These are phyloP conservation scores for Heliornis fulica DNA, from an alignment of 2,113 vertebrate genomes.

Conservation along the genomic window DNA sequence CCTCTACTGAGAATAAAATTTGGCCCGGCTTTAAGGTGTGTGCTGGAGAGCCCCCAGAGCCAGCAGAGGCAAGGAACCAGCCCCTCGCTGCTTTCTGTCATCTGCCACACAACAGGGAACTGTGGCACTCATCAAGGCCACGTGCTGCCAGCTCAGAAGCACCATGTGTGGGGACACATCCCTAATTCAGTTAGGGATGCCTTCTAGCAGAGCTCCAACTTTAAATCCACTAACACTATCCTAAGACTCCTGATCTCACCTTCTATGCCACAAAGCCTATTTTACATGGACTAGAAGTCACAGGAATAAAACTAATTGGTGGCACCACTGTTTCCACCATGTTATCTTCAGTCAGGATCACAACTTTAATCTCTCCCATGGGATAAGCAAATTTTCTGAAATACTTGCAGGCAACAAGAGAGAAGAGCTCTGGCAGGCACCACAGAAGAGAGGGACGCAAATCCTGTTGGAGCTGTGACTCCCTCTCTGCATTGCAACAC, in stretches of 20 bases:
- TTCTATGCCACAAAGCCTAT: not conserved
- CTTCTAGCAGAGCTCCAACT: not conserved
- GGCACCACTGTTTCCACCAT: not conserved
- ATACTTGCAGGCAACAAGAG: not conserved
- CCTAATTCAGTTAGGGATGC: not conserved
- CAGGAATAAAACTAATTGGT: not conserved
- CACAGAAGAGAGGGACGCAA: rapidly evolving
- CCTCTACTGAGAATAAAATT: not conserved
- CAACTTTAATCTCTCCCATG: not conserved
- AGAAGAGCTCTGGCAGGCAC: not conserved
- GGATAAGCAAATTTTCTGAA: not conserved
- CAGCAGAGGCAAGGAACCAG: not conserved
- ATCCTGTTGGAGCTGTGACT: not conserved
- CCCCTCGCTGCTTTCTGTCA: not conserved
- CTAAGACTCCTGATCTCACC: not conserved
- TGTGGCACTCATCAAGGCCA: not conserved
- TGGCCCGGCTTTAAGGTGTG: not conserved
- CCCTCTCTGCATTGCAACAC: not conserved
- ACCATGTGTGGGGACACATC: not conserved
- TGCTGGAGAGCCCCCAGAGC: not conserved
- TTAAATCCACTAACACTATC: not conserved
- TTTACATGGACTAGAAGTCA: not conserved
- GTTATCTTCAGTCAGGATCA: not conserved
- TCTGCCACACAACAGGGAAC: not conserved
- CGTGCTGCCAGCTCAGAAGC: not conserved